Percentiles rank a stretch among this genome's conserved stretches.
Conservation (phyloP, 2,797 vertebrate species). For the Macropodus opercularis region DNA sequence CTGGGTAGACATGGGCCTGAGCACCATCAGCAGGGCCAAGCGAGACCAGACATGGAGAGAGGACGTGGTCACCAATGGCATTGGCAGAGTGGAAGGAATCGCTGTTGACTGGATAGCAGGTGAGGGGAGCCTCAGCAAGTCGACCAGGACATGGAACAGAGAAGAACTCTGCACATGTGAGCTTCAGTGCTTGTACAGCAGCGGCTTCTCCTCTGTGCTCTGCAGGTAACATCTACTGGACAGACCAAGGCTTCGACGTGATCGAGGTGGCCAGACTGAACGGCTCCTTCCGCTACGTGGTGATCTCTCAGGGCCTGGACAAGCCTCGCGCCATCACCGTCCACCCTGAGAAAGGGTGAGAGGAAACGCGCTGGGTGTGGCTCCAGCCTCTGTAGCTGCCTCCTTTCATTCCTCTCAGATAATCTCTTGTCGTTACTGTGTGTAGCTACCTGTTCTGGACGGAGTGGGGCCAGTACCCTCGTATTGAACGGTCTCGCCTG, state of each 20-base stretch:
- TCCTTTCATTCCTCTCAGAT: constrained; percentile 22
- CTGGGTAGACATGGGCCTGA: constrained; percentile 97
- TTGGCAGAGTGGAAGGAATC: constrained; percentile 95
- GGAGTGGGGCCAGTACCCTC: constrained; percentile 97
- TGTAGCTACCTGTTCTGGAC: constrained; percentile 96
- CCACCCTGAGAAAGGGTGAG: constrained; percentile 95
- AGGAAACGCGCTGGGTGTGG: not conserved
- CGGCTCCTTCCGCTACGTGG: constrained; percentile 96
- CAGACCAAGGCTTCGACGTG: constrained; percentile 97
- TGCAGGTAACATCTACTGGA: constrained; percentile 98
- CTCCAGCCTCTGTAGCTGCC: not conserved
- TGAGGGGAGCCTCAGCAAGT: constrained; percentile 57
- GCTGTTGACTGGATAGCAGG: constrained; percentile 97
- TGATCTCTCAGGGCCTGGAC: constrained; percentile 95
- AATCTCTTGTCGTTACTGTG: constrained; percentile 10
- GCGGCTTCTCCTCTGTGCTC: constrained; percentile 1
- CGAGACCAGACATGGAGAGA: constrained; percentile 97
- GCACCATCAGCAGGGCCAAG: constrained; percentile 93
- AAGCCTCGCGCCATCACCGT: constrained; percentile 97
- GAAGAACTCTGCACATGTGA: too few species aligned
- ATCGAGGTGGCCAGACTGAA: constrained; percentile 97
- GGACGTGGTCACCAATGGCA: constrained; percentile 91
- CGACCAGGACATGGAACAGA: too few species aligned
- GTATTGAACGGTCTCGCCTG: constrained; percentile 93
- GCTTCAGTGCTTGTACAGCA: too few species aligned